These are phyloP conservation scores for Mamestra brassicae DNA, from an alignment of 2,888 invertebrate species.

Conservation along the genomic window DNA sequence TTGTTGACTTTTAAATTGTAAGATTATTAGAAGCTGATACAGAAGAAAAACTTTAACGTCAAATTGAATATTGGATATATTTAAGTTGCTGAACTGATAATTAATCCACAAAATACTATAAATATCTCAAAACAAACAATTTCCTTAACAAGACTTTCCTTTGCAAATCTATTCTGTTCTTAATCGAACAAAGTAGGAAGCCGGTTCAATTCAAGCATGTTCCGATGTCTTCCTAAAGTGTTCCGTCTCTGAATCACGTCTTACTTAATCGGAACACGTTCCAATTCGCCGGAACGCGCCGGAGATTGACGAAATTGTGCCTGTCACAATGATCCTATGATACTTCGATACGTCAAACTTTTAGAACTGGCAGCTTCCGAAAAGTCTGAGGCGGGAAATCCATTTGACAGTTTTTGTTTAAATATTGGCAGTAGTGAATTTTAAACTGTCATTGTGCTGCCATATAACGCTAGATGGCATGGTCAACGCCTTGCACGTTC, in stretches of 20 bases:
- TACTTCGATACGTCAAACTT: slow-evolving; percentile 53
- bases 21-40: slow-evolving; percentile 11
- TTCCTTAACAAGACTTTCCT: slow-evolving; percentile 9
- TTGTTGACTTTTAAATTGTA: slow-evolving; percentile 40
- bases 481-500: too few species aligned
- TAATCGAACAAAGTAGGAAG: slow-evolving; percentile 41
- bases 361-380: slow-evolving; percentile 1
- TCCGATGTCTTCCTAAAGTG: slow-evolving; percentile 73
- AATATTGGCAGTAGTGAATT: slow-evolving; percentile 5
- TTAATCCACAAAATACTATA: neutral
- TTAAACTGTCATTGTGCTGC: neutral
- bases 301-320: slow-evolving; percentile 79
- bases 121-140: slow-evolving; percentile 8
- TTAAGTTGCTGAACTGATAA: neutral
- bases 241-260: slow-evolving; percentile 62
- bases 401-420: neutral
- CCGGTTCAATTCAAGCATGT: slow-evolving; percentile 70
- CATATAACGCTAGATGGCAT: neutral
- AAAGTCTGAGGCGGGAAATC: neutral
- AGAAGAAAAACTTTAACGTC: slow-evolving; percentile 10
- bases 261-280: slow-evolving; percentile 68
- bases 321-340: slow-evolving; percentile 64
- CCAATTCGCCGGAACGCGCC: slow-evolving; percentile 72
- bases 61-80: slow-evolving; percentile 14
- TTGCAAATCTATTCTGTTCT: slow-evolving; percentile 20